phyloP scores from a whole-genome alignment of 2,888 invertebrate species.

The Achlya flavicornis region DNA sequence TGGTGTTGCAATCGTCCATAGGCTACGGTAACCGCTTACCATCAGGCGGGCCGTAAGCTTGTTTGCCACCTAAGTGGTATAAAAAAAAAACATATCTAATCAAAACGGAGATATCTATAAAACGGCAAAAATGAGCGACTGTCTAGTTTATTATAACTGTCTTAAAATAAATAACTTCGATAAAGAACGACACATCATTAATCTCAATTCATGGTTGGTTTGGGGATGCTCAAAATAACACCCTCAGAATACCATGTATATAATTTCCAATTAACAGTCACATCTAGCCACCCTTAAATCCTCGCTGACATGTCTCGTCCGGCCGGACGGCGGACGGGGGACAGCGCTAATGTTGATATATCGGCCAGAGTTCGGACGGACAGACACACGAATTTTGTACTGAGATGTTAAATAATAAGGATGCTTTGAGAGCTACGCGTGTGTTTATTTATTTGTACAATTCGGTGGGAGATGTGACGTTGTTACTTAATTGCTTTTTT shows the following conservation, averaged over 20 bases:
- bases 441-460: constrained; percentile 38
- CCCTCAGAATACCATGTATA: too few species aligned
- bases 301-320: constrained; percentile 49
- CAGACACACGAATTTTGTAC: constrained; percentile 54
- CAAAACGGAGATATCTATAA: too few species aligned
- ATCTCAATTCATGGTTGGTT: too few species aligned
- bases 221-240: too few species aligned
- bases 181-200: too few species aligned
- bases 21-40: too few species aligned
- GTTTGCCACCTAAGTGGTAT: too few species aligned
- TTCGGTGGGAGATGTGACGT: background rate
- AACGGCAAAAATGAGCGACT: too few species aligned
- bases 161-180: background rate
- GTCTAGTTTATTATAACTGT: background rate
- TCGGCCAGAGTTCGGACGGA: constrained; percentile 76
- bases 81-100: too few species aligned
- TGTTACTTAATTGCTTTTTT: background rate
- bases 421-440: constrained; percentile 33
- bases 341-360: constrained; percentile 82
- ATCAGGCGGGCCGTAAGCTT: too few species aligned
- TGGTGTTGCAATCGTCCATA: too few species aligned
- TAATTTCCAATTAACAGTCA: constrained; percentile 13
- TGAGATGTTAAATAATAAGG: constrained; percentile 73
- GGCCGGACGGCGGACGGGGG: constrained; percentile 59
- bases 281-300: constrained; percentile 13